Evolutionary conservation across 2,888 invertebrate species (phyloP).

Genomic region (Acanthosepion esculentum): DNA sequence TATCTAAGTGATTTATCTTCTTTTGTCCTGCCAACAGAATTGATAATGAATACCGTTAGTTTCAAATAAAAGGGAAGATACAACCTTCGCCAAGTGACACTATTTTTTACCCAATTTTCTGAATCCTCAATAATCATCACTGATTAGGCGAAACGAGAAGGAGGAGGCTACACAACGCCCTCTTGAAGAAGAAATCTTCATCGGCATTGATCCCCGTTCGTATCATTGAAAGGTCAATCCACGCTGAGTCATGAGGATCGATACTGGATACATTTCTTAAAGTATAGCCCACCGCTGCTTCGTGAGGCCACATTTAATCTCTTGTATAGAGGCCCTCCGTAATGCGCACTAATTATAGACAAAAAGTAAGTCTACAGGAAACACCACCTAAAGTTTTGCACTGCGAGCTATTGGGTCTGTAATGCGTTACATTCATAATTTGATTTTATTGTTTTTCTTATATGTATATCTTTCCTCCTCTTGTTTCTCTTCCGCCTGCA

Average conservation of each 20-base stretch:
- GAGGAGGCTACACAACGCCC: not conserved
- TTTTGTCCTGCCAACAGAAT: not conserved
- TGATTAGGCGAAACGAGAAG: not conserved
- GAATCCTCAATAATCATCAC: not conserved
- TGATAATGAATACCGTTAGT: not conserved
- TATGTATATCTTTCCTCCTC: not conserved
- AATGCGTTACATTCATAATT: not conserved
- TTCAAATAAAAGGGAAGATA: not conserved
- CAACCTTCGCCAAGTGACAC: slow-evolving; percentile 4
- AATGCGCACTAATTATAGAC: not conserved
- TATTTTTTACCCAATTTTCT: not conserved
- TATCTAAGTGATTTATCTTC: not conserved
- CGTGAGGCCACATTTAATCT: slow-evolving; percentile 33
- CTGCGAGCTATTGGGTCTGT: not conserved
- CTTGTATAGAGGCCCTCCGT: not conserved
- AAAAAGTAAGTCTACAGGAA: slow-evolving; percentile 23
- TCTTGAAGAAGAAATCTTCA: not conserved
- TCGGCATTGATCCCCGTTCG: not conserved
- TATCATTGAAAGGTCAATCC: not conserved
- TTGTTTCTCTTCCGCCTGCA: not conserved
- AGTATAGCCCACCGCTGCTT: slow-evolving; percentile 33
- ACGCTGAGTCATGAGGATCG: not conserved
- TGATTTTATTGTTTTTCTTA: not conserved
- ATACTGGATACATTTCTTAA: not conserved
- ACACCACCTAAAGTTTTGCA: slow-evolving; percentile 17